A percentile compares a stretch with the other conserved stretches of the same genome.
phyloP scores from a whole-genome alignment of 2,888 invertebrate species.

The Glaucopsyche alexis region DNA sequence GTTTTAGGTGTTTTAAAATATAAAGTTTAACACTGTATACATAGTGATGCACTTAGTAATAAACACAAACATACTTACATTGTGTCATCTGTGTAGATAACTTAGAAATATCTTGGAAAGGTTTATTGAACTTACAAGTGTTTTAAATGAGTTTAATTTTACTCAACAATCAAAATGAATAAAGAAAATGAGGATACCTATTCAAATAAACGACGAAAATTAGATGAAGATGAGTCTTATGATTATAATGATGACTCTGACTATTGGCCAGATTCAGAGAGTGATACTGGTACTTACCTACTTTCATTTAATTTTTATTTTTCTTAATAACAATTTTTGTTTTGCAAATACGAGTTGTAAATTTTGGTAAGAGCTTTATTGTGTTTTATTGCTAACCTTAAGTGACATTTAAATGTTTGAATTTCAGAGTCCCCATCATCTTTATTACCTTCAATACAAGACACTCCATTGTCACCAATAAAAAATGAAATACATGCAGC shows the following conservation, averaged over 20 bases:
- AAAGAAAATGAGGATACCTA: constrained; percentile 60
- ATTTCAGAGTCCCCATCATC: constrained; percentile 82
- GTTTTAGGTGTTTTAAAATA: neutral
- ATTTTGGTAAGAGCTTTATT: neutral
- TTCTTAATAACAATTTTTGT: neutral
- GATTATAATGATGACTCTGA: constrained; percentile 59
- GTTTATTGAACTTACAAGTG: neutral
- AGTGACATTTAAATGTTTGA: neutral
- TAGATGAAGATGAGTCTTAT: constrained; percentile 51
- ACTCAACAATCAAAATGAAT: constrained; percentile 52
- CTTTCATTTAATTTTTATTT: neutral
- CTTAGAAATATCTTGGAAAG: neutral
- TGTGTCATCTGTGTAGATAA: neutral
- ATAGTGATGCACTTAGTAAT: neutral
- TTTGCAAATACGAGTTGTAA: neutral
- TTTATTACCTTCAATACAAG: constrained; percentile 78
- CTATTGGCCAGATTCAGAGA: constrained; percentile 66
- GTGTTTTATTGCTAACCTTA: neutral
- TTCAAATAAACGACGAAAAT: constrained; percentile 61
- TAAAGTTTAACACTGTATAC: neutral
- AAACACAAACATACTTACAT: neutral
- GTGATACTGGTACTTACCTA: constrained; percentile 57
- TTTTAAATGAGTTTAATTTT: neutral
- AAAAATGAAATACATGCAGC: constrained; percentile 77
- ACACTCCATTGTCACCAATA: constrained; percentile 80